A percentile compares a stretch with the other conserved stretches of the same genome.
These are phyloP conservation scores for Hippotragus niger DNA, from an alignment of 2,113 vertebrate species.

Conservation along the genomic window DNA sequence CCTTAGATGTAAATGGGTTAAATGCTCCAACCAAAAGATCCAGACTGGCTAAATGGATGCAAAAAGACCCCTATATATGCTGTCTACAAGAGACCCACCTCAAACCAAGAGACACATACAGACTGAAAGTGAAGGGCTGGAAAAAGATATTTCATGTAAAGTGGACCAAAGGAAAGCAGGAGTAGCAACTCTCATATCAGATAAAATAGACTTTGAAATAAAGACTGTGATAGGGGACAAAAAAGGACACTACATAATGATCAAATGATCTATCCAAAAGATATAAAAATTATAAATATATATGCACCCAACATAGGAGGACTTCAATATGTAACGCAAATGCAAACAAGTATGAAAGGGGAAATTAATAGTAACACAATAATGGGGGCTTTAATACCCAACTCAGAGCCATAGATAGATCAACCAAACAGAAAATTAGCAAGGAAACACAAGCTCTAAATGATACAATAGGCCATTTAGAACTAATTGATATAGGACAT, in stretches of 20 bases:
- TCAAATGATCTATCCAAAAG: background rate
- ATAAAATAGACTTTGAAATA: background rate
- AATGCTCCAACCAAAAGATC: background rate
- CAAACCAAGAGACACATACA: background rate
- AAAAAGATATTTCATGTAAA: background rate
- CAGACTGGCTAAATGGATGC: background rate
- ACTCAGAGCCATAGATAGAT: background rate
- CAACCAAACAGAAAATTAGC: background rate
- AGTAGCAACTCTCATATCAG: background rate
- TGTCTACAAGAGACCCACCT: background rate
- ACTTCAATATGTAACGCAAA: background rate
- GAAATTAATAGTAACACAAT: background rate
- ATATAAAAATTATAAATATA: background rate
- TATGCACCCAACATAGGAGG: background rate
- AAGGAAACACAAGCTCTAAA: background rate
- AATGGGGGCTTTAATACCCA: background rate
- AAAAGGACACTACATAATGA: background rate
- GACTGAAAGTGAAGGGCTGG: background rate
- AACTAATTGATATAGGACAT: background rate
- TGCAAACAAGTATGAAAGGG: background rate
- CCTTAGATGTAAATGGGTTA: background rate
- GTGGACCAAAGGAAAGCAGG: background rate
- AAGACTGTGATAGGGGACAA: background rate
- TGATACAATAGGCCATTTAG: background rate
- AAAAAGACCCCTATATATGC: background rate